A percentile compares a stretch with the other conserved stretches of the same genome.
phyloP scores from a whole-genome alignment of 2,888 invertebrate genomes.

The Acleris cristana region DNA sequence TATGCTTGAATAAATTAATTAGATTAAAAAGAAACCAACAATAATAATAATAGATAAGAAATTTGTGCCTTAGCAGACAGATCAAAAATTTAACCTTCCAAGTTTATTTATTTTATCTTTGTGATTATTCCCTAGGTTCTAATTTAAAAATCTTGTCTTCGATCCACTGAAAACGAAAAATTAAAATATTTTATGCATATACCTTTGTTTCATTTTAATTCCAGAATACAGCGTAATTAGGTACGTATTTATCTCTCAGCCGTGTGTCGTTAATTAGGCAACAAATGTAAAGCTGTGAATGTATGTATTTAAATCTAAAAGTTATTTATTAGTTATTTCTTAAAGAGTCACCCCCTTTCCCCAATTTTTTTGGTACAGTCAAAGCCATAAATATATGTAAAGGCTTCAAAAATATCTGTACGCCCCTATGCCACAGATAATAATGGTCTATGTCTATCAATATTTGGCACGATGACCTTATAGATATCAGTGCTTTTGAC shows the following conservation, averaged over 20 bases:
- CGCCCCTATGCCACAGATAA: too few relatives aligned
- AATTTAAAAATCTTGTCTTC: constrained; percentile 1
- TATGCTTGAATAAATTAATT: background rate
- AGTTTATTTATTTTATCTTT: background rate
- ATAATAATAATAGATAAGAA: background rate
- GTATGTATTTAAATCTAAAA: too few relatives aligned
- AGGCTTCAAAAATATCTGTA: too few relatives aligned
- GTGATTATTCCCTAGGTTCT: background rate
- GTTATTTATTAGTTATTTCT: too few relatives aligned
- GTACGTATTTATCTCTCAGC: background rate
- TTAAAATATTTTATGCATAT: constrained; percentile 10
- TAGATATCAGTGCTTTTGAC: too few relatives aligned
- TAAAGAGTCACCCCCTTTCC: too few relatives aligned
- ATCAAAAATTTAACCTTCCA: background rate
- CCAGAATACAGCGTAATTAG: background rate
- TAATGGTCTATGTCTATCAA: too few relatives aligned
- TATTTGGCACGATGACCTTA: too few relatives aligned
- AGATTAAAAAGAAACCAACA: background rate
- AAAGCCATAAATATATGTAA: too few relatives aligned
- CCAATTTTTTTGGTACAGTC: too few relatives aligned
- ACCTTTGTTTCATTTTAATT: constrained; percentile 8
- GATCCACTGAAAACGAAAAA: background rate
- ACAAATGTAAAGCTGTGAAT: too few relatives aligned
- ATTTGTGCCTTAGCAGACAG: background rate
- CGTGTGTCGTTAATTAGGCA: too few relatives aligned